A percentile compares a stretch with the other conserved stretches of the same genome.
phyloP scores from a whole-genome alignment of 2,888 invertebrate genomes.

The Tortrix viridana region DNA sequence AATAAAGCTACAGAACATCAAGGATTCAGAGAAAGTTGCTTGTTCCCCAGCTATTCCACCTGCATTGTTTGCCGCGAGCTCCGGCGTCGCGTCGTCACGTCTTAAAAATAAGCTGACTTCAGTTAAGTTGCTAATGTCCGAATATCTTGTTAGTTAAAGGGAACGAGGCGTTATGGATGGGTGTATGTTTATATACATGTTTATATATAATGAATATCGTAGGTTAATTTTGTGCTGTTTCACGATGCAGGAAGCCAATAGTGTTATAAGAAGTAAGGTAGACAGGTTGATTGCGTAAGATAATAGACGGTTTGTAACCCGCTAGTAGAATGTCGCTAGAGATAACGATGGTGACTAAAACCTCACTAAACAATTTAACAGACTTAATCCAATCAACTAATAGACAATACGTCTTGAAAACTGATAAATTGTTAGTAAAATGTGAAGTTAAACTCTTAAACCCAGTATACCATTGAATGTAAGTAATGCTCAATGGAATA shows the following conservation, averaged over 20 bases:
- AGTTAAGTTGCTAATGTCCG: slow-evolving; percentile 73
- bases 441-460: no score
- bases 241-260: slow-evolving; percentile 51
- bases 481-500: no score
- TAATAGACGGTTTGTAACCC: not conserved
- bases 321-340: no score
- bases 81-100: slow-evolving; percentile 11
- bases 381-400: no score
- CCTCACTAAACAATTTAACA: no score
- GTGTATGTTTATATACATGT: slow-evolving; percentile 78
- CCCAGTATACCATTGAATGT: no score
- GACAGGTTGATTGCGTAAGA: slow-evolving; percentile 3
- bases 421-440: no score
- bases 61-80: not conserved
- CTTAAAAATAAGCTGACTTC: slow-evolving; percentile 62
- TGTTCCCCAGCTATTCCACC: not conserved
- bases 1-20: no score
- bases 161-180: slow-evolving; percentile 68
- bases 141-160: slow-evolving; percentile 60
- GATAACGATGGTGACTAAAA: no score
- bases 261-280: slow-evolving; percentile 40
- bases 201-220: slow-evolving; percentile 81
- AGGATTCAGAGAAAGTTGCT: not conserved
- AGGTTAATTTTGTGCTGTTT: slow-evolving; percentile 82
- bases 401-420: no score